Conservation (phyloP, 2,113 vertebrate genomes). For the Marmota flaviventris region DNA sequence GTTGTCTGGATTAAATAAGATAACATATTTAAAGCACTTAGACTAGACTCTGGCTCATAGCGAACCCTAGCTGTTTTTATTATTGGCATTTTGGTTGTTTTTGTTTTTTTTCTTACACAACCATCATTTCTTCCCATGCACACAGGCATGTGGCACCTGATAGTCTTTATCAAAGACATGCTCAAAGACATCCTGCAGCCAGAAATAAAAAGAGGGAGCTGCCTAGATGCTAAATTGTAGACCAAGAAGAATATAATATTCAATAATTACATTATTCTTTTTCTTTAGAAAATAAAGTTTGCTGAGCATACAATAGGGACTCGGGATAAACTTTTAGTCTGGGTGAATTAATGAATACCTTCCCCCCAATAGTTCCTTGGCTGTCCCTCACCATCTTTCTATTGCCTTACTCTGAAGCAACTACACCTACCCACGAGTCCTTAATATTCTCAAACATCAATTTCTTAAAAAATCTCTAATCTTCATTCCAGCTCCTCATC, state of each 20-base stretch:
- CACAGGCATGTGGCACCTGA: neutral
- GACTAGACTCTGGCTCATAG: neutral
- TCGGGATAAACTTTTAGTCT: neutral
- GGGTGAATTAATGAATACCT: neutral
- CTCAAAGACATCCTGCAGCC: neutral
- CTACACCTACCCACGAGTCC: too few species aligned
- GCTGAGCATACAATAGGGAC: neutral
- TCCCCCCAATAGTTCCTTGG: neutral
- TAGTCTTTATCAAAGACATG: neutral
- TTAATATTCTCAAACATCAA: neutral
- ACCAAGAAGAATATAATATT: neutral
- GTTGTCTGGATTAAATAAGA: neutral
- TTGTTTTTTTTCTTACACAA: neutral
- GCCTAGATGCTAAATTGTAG: neutral
- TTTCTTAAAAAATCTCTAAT: neutral
- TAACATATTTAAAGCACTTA: neutral
- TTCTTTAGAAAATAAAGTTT: neutral
- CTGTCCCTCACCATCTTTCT: neutral
- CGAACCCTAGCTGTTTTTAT: neutral
- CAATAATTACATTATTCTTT: neutral
- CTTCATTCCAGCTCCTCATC: neutral
- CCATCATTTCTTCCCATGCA: neutral
- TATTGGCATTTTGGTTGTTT: neutral
- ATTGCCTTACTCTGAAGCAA: too few species aligned
- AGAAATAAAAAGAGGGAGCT: neutral